Evolutionary conservation across 2,797 vertebrate genomes (phyloP).

Genomic region (Lindbergichthys nudifrons): DNA sequence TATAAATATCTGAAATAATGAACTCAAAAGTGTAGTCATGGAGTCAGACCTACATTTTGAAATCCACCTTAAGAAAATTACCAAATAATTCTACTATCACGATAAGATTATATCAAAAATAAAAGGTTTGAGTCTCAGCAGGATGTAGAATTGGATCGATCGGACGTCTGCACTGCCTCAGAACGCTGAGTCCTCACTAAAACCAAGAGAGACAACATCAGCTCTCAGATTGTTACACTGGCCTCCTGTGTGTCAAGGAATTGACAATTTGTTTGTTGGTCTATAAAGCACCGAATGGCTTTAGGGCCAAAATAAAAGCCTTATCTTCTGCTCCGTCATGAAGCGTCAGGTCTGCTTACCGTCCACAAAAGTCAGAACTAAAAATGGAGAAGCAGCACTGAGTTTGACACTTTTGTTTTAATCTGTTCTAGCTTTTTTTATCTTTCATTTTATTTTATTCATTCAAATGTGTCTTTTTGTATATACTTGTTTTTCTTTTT

Average conservation of each 20-base stretch:
- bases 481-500: background rate
- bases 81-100: background rate
- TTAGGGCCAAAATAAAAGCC: background rate
- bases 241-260: background rate
- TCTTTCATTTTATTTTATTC: background rate
- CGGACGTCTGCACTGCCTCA: background rate
- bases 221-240: background rate
- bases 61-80: background rate
- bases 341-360: background rate
- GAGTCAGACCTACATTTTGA: background rate
- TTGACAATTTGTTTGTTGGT: background rate
- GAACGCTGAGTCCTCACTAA: background rate
- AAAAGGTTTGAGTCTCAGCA: background rate
- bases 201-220: background rate
- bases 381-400: background rate
- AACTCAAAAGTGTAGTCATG: background rate
- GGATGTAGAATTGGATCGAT: background rate
- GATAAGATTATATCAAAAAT: background rate
- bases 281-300: background rate
- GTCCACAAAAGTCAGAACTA: background rate
- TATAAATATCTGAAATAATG: slow-evolving; percentile 4
- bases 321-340: background rate
- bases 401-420: background rate
- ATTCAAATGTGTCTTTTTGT: background rate
- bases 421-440: background rate